Evolutionary conservation across 1,140 invertebrate species (phyloP).

Genomic region (Maniola jurtina): DNA sequence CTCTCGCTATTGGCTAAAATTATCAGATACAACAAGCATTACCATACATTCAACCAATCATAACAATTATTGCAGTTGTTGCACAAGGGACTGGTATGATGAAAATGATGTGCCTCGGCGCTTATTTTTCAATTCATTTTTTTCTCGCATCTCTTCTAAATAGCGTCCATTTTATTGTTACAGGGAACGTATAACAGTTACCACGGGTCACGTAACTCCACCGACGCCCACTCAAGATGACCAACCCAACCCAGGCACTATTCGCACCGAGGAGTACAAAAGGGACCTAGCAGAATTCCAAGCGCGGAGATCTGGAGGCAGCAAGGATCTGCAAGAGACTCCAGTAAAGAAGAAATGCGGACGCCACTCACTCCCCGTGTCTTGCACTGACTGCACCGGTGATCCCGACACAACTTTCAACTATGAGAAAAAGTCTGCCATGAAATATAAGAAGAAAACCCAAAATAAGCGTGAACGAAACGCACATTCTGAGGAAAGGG

Average conservation of each 20-base stretch:
- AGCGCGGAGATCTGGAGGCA: slow-evolving; percentile 59
- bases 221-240: slow-evolving; percentile 35
- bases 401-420: slow-evolving; percentile 64
- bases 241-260: slow-evolving; percentile 49
- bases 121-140: too few species aligned
- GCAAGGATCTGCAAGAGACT: slow-evolving; percentile 48
- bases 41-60: too few species aligned
- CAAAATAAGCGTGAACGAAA: slow-evolving; percentile 51
- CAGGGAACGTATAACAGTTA: slow-evolving; percentile 68
- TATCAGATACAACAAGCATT: too few species aligned
- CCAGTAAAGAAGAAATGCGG: slow-evolving; percentile 64
- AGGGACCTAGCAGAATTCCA: slow-evolving; percentile 72
- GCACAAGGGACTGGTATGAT: too few species aligned
- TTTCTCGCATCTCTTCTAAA: not conserved
- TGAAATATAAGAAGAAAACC: slow-evolving; percentile 62
- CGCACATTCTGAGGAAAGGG: slow-evolving; percentile 46
- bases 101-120: too few species aligned
- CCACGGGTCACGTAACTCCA: slow-evolving; percentile 47
- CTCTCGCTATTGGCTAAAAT: too few species aligned
- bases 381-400: slow-evolving; percentile 63
- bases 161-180: slow-evolving; percentile 16
- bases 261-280: slow-evolving; percentile 74
- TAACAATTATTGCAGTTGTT: too few species aligned
- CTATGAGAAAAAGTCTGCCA: slow-evolving; percentile 69
- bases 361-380: slow-evolving; percentile 65